These are phyloP conservation scores for Bombus sibiricus DNA, from an alignment of 1,140 invertebrate species.

Conservation along the genomic window DNA sequence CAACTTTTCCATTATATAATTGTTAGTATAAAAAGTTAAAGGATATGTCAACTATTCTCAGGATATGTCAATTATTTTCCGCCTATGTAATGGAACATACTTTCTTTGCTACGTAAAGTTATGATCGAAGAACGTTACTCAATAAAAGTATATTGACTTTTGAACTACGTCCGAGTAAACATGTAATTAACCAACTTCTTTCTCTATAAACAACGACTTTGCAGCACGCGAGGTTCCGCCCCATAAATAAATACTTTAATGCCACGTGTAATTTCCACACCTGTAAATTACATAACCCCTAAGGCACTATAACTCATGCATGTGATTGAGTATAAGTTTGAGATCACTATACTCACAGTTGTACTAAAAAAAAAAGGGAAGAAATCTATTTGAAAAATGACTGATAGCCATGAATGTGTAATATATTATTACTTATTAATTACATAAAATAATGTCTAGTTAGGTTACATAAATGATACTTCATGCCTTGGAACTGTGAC, in stretches of 20 bases:
- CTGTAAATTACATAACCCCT: constrained; percentile 5
- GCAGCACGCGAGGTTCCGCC: constrained; percentile 9
- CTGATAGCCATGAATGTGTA: not conserved
- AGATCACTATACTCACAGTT: not conserved
- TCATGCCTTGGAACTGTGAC: not conserved
- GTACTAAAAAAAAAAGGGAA: not conserved
- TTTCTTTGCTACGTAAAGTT: not conserved
- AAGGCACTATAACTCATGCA: too few species aligned
- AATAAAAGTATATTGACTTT: constrained; percentile 27
- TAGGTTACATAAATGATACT: not conserved
- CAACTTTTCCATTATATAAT: not conserved
- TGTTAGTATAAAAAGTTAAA: not conserved
- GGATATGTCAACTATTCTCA: not conserved
- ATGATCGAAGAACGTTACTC: not conserved
- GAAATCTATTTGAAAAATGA: not conserved
- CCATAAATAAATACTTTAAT: constrained; percentile 25
- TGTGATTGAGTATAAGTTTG: not conserved
- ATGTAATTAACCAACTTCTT: constrained; percentile 31
- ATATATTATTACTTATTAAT: not conserved
- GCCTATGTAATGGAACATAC: not conserved
- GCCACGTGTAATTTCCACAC: constrained; percentile 15
- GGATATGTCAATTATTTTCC: not conserved
- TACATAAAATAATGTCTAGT: too few species aligned
- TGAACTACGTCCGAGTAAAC: constrained; percentile 22
- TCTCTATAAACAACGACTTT: constrained; percentile 6